phyloP scores from a whole-genome alignment of 2,888 invertebrate genomes.

The Eupithecia exiguata region DNA sequence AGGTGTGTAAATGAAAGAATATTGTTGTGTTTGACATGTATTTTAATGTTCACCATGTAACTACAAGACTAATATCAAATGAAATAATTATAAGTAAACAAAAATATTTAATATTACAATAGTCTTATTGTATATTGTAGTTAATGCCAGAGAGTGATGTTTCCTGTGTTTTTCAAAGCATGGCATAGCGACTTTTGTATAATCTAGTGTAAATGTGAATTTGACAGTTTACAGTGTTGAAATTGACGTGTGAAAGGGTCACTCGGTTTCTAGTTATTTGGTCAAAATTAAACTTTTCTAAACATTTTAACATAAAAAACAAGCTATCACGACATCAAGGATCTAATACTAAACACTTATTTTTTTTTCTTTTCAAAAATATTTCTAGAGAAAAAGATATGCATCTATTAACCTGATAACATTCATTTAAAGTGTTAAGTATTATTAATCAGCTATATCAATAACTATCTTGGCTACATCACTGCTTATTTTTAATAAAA shows the following conservation, averaged over 20 bases:
- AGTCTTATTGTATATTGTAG: constrained; percentile 56
- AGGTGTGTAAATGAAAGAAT: constrained; percentile 80
- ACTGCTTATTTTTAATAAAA: constrained; percentile 65
- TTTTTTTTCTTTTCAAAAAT: constrained; percentile 76
- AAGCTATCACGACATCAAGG: constrained; percentile 79
- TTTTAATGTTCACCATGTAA: constrained; percentile 81
- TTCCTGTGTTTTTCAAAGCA: constrained; percentile 59
- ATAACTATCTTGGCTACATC: constrained; percentile 67
- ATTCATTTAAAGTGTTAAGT: constrained; percentile 58
- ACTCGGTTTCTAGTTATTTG: constrained; percentile 49
- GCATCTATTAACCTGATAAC: constrained; percentile 81
- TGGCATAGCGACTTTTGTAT: constrained; percentile 48
- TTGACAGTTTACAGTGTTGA: constrained; percentile 48
- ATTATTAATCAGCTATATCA: constrained; percentile 67
- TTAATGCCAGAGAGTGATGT: constrained; percentile 65
- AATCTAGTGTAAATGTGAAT: constrained; percentile 40
- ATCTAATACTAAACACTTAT: constrained; percentile 76
- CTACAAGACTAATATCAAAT: constrained; percentile 77
- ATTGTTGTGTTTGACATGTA: constrained; percentile 81
- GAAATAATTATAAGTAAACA: constrained; percentile 63
- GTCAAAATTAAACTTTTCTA: constrained; percentile 51
- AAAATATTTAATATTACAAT: constrained; percentile 66
- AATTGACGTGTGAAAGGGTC: constrained; percentile 50
- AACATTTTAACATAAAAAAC: constrained; percentile 32
- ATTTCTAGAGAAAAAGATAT: constrained; percentile 82